Evolutionary conservation across 1,140 invertebrate species (phyloP).

Genomic region (Cydia splendana): DNA sequence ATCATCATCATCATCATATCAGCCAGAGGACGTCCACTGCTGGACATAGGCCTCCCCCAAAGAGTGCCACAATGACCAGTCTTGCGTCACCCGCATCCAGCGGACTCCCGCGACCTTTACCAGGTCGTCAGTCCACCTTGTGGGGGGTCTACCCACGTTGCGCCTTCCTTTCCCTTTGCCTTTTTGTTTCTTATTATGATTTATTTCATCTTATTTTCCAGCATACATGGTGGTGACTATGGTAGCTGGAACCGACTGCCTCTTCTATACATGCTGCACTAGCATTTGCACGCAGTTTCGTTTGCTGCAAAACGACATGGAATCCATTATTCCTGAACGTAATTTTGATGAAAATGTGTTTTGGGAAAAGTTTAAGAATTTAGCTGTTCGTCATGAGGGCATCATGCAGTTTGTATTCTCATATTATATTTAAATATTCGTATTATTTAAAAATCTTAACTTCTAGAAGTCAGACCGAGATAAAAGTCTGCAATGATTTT

Average conservation of each 20-base stretch:
- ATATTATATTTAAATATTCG: neutral
- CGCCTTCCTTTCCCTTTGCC: no score
- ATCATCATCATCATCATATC: no score
- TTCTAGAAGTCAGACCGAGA: no score
- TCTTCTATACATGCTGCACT: conserved; percentile 47
- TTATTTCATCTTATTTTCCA: conserved; percentile 29
- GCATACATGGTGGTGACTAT: conserved; percentile 35
- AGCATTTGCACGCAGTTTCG: conserved; percentile 50
- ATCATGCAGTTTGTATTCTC: conserved; percentile 1
- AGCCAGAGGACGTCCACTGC: no score
- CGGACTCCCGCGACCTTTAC: no score
- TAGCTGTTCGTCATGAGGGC: neutral
- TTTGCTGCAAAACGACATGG: conserved; percentile 22
- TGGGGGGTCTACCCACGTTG: no score
- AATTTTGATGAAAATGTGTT: neutral
- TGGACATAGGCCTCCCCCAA: no score
- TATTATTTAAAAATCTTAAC: neutral
- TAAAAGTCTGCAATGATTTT: no score
- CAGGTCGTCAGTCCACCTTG: no score
- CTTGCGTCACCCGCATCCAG: no score
- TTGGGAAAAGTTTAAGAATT: neutral
- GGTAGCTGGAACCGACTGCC: conserved; percentile 35
- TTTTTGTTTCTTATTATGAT: no score
- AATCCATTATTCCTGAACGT: conserved; percentile 37
- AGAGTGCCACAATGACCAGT: no score